Conservation (phyloP, 2,797 vertebrate genomes). For the Microctenopoma steveboyesi region DNA sequence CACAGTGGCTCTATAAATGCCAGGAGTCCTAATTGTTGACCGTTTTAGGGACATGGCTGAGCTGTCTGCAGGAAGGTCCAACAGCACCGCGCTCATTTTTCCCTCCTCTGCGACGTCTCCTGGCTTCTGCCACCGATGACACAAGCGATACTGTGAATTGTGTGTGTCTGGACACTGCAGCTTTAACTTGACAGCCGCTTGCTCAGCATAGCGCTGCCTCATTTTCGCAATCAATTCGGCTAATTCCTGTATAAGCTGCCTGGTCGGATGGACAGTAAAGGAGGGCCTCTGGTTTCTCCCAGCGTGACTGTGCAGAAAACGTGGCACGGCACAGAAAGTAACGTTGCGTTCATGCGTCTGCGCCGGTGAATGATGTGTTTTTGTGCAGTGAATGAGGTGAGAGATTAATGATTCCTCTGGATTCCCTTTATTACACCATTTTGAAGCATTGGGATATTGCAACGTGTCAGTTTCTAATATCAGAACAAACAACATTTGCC, state of each 20-base stretch:
- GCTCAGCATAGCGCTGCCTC: constrained; percentile 11
- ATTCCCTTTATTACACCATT: constrained; percentile 4
- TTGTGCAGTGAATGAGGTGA: constrained; percentile 8
- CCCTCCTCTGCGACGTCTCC: constrained; percentile 27
- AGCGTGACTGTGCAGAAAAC: background rate
- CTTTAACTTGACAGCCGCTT: background rate
- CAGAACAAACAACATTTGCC: constrained; percentile 17
- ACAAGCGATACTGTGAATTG: background rate
- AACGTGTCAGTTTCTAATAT: constrained; percentile 9
- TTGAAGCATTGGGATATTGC: constrained; percentile 11
- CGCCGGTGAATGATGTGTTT: background rate
- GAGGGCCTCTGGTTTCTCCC: background rate
- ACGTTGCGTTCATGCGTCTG: background rate
- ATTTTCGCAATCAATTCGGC: constrained; percentile 17
- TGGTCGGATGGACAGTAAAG: background rate
- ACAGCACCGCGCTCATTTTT: constrained; percentile 14
- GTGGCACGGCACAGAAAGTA: background rate
- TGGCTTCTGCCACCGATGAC: constrained; percentile 2
- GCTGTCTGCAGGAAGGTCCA: constrained; percentile 24
- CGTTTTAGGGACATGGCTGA: constrained; percentile 22
- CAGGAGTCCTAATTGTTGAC: constrained; percentile 31
- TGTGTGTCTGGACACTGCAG: constrained; percentile 17
- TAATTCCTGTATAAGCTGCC: constrained; percentile 20
- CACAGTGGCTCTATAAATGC: constrained; percentile 9
- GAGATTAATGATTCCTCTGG: constrained; percentile 2